Conservation (phyloP, 2,113 vertebrate genomes). For the Zeus faber region DNA sequence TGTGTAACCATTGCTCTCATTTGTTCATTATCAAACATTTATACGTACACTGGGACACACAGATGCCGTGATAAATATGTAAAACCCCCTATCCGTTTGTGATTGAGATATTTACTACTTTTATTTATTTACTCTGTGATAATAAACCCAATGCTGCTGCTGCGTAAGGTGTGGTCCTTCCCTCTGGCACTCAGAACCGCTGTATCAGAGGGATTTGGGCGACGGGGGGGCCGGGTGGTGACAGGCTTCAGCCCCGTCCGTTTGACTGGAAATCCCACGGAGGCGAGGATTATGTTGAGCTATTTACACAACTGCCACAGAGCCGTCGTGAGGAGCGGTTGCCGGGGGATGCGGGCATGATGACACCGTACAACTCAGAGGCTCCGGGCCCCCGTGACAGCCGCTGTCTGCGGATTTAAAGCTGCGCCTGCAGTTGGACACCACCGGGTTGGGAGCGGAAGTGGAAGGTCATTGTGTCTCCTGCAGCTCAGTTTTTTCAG, state of each 20-base stretch:
- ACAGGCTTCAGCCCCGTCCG: slow-evolving; percentile 60
- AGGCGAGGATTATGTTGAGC: slow-evolving; percentile 67
- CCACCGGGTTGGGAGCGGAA: too few relatives aligned
- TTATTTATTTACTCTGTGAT: slow-evolving; percentile 31
- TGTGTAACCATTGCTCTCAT: too few relatives aligned
- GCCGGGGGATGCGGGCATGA: slow-evolving; percentile 38
- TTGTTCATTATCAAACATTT: too few relatives aligned
- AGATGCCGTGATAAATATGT: too few relatives aligned
- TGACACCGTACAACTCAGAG: slow-evolving; percentile 54
- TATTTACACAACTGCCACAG: slow-evolving; percentile 68
- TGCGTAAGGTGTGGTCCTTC: slow-evolving; percentile 48
- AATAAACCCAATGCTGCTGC: slow-evolving; percentile 51
- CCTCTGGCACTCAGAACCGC: slow-evolving; percentile 33
- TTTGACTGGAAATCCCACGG: slow-evolving; percentile 66
- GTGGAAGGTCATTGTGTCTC: slow-evolving; percentile 35
- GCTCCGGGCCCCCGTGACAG: too few relatives aligned
- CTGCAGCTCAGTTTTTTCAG: too few relatives aligned
- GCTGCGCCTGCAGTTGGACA: too few relatives aligned
- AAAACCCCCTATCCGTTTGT: slow-evolving; percentile 47
- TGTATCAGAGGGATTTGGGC: slow-evolving; percentile 67
- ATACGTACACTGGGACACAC: too few relatives aligned
- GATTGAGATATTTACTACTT: slow-evolving; percentile 45
- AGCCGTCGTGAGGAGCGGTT: slow-evolving; percentile 47
- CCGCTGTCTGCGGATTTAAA: slow-evolving; percentile 67
- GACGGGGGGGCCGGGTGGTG: slow-evolving; percentile 49